Conservation (phyloP, 2,888 invertebrate genomes). For the Plusia festucae region DNA sequence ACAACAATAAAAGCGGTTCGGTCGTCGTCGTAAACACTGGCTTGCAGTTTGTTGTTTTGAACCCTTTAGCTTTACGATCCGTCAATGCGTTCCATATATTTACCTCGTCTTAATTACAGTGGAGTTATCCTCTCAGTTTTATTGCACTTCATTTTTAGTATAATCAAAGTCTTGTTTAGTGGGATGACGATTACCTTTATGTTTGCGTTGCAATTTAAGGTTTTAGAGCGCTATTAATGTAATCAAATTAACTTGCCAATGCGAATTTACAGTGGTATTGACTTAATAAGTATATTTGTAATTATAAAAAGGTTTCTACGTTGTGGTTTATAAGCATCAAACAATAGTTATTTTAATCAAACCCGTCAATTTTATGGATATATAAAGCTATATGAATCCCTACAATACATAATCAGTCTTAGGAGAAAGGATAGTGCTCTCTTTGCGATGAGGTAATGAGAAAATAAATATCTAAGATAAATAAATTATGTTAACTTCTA, state of each 20-base stretch:
- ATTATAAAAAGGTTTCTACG: background rate
- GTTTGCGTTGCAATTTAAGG: slow-evolving; percentile 58
- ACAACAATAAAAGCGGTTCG: slow-evolving; percentile 88
- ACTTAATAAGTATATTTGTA: slow-evolving; percentile 15
- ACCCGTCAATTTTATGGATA: background rate
- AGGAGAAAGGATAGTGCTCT: background rate
- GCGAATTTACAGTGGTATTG: slow-evolving; percentile 27
- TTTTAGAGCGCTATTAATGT: slow-evolving; percentile 54
- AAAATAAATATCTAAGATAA: background rate
- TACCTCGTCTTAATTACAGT: slow-evolving; percentile 86
- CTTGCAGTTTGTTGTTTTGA: slow-evolving; percentile 87
- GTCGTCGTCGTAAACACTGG: slow-evolving; percentile 83
- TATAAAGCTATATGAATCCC: background rate
- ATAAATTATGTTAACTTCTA: slow-evolving; percentile 2
- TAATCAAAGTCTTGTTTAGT: slow-evolving; percentile 72
- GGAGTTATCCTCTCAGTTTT: slow-evolving; percentile 81
- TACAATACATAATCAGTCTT: background rate
- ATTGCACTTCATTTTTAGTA: slow-evolving; percentile 80
- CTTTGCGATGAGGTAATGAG: background rate
- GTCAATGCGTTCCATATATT: slow-evolving; percentile 87
- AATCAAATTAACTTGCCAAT: slow-evolving; percentile 64
- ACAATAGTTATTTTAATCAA: background rate
- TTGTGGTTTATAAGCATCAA: background rate
- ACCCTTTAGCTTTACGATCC: slow-evolving; percentile 86
- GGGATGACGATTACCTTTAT: slow-evolving; percentile 63